Evolutionary conservation across 2,113 vertebrate genomes (phyloP).

Genomic region (Odocoileus hemionus): DNA sequence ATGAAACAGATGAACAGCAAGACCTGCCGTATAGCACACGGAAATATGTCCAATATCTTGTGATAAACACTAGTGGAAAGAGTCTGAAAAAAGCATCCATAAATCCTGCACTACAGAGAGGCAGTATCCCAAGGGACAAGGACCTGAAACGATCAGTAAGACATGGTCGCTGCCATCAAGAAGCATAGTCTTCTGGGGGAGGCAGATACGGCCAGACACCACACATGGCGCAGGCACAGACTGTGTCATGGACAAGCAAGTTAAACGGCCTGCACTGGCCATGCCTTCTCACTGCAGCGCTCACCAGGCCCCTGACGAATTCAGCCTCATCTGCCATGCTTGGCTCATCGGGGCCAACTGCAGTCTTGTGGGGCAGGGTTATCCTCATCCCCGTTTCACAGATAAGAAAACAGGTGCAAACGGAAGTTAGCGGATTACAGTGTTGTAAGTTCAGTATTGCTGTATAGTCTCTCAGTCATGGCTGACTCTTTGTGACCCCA

Average conservation of each 20-base stretch:
- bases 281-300: background rate
- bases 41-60: background rate
- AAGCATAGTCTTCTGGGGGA: background rate
- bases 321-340: background rate
- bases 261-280: background rate
- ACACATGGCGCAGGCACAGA: background rate
- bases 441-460: accelerated
- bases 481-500: accelerated
- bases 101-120: background rate
- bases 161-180: background rate
- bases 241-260: accelerated
- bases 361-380: background rate
- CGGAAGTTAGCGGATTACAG: background rate
- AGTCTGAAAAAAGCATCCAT: background rate
- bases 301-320: accelerated
- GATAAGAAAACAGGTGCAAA: background rate
- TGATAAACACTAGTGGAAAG: background rate
- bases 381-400: background rate
- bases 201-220: background rate
- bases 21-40: background rate
- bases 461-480: background rate
- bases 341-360: background rate
- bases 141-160: background rate
- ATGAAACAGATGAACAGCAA: accelerated
- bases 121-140: background rate